Percentiles rank a stretch among this genome's conserved stretches.
phyloP scores from a whole-genome alignment of 2,888 invertebrate species.

The Catonia carolina region DNA sequence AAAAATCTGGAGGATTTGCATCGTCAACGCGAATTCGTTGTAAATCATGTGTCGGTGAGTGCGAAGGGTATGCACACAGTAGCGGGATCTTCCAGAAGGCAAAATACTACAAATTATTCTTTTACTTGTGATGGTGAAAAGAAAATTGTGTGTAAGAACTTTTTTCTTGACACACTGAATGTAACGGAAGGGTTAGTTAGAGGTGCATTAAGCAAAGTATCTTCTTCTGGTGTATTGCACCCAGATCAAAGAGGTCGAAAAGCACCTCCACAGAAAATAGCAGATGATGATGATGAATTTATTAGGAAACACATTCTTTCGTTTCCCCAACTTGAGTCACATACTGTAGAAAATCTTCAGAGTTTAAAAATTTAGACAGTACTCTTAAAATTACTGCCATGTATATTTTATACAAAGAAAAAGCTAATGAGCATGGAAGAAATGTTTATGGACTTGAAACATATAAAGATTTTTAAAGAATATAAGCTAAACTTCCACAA shows the following conservation, averaged over 20 bases:
- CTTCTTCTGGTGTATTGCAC: background rate
- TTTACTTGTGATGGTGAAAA: constrained; percentile 1
- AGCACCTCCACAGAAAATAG: background rate
- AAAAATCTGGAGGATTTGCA: background rate
- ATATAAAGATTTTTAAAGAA: background rate
- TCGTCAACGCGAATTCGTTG: background rate
- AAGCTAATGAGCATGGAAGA: background rate
- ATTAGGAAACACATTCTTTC: background rate
- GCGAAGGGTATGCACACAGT: background rate
- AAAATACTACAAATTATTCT: background rate
- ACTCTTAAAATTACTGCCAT: background rate
- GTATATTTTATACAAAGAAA: background rate
- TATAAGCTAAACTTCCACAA: background rate
- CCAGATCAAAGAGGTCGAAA: constrained; percentile 2
- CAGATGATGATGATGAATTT: background rate
- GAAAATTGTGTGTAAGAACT: too few relatives aligned
- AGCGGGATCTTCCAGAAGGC: background rate
- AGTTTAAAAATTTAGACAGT: background rate
- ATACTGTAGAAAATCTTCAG: background rate
- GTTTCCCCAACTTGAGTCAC: background rate
- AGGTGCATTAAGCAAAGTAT: constrained; percentile 3
- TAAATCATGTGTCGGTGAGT: background rate
- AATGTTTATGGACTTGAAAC: background rate
- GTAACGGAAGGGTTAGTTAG: background rate
- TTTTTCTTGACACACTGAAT: too few relatives aligned